These are phyloP conservation scores for Momotus momota DNA, from an alignment of 2,797 vertebrate species.

Conservation along the genomic window DNA sequence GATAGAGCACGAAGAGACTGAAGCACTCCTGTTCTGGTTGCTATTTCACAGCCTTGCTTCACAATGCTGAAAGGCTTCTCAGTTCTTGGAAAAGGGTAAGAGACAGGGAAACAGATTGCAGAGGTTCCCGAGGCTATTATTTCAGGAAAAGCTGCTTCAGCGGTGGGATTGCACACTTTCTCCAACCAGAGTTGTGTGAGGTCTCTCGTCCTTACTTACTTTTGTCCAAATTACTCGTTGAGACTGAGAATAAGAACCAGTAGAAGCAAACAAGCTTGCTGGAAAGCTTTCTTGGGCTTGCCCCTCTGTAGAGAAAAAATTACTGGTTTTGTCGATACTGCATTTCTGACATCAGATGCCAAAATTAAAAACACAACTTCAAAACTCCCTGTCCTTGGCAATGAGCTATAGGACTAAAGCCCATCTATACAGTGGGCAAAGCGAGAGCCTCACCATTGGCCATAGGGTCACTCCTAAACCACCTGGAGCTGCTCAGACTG, in stretches of 20 bases:
- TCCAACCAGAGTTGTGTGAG: conserved; percentile 43
- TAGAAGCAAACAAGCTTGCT: background rate
- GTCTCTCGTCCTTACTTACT: conserved; percentile 7
- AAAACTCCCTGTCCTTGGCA: background rate
- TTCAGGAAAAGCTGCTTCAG: conserved; percentile 76
- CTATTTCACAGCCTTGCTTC: conserved; percentile 63
- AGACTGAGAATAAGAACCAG: background rate
- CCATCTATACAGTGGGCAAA: background rate
- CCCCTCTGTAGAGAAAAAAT: background rate
- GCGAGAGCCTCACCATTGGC: background rate
- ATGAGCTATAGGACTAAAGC: background rate
- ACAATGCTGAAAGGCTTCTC: conserved; percentile 76
- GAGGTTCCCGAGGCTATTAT: conserved; percentile 75
- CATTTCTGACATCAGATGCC: background rate
- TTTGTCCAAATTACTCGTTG: background rate
- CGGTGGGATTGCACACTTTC: conserved; percentile 53
- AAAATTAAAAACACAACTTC: background rate
- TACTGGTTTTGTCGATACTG: background rate
- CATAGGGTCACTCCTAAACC: background rate
- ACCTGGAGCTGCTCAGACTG: background rate
- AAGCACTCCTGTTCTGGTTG: conserved; percentile 75
- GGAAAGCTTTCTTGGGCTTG: background rate
- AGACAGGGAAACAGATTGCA: conserved; percentile 68
- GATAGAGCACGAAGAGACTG: conserved; percentile 55
- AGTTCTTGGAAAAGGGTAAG: conserved; percentile 72